A percentile compares a stretch with the other conserved stretches of the same genome.
phyloP scores from a whole-genome alignment of 2,797 vertebrate genomes.

The Pseudochirops corinnae region DNA sequence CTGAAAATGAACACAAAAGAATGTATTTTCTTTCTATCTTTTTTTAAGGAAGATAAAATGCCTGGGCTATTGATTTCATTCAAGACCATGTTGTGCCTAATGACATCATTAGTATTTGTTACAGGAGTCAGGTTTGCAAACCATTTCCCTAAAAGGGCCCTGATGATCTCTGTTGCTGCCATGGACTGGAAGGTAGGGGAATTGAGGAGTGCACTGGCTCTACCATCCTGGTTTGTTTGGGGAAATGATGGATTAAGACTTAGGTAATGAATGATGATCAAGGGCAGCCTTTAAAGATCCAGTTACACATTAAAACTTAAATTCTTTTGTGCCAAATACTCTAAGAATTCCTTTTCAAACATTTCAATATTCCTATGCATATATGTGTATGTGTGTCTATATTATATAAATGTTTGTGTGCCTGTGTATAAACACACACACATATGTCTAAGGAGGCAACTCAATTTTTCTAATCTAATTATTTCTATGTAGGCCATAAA shows the following conservation, averaged over 20 bases:
- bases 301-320: not conserved
- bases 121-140: not conserved
- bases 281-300: not conserved
- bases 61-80: conserved; percentile 21
- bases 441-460: not conserved
- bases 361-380: not conserved
- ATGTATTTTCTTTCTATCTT: not conserved
- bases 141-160: not conserved
- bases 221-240: not conserved
- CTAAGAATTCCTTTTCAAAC: not conserved
- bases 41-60: conserved; percentile 42
- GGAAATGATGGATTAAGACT: not conserved
- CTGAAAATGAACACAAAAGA: conserved; percentile 15
- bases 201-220: not conserved
- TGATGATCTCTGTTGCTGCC: not conserved
- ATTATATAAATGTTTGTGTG: not conserved
- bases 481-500: not conserved
- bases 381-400: not conserved
- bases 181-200: not conserved
- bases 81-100: not conserved
- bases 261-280: conserved; percentile 8
- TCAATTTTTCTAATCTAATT: not conserved
- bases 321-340: not conserved
- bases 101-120: conserved; percentile 25
- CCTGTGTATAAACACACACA: not conserved